Conservation (phyloP, 2,797 vertebrate genomes). For the Myoxocephalus aenaeus region DNA sequence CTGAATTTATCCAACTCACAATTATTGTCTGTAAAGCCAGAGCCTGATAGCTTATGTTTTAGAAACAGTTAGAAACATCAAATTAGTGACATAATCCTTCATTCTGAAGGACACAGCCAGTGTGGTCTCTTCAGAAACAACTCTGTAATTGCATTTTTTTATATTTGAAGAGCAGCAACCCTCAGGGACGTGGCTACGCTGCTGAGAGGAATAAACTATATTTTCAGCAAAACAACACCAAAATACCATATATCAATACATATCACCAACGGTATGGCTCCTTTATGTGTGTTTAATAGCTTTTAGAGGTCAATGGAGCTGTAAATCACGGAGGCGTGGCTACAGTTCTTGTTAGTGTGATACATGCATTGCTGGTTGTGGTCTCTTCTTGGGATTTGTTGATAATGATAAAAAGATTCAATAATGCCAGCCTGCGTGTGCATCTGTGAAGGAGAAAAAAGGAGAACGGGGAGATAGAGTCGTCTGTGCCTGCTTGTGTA, state of each 20-base stretch:
- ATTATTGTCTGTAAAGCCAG: background rate
- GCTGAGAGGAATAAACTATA: constrained; percentile 9
- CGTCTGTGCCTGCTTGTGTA: constrained; percentile 25
- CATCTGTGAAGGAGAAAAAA: constrained; percentile 15
- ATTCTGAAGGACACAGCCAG: background rate
- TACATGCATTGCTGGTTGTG: constrained; percentile 23
- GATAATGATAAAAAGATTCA: constrained; percentile 52
- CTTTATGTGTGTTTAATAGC: constrained; percentile 20
- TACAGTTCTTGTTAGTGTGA: constrained; percentile 2
- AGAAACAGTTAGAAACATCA: constrained; percentile 9
- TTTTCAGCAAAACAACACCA: constrained; percentile 5
- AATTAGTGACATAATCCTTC: constrained; percentile 3
- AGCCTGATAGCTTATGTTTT: background rate
- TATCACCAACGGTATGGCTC: background rate
- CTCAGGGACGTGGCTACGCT: background rate
- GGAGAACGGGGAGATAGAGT: background rate
- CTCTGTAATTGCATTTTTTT: background rate
- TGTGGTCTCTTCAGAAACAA: constrained; percentile 23
- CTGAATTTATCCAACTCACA: background rate
- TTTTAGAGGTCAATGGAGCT: background rate
- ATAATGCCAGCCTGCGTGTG: constrained; percentile 38
- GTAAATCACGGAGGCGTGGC: background rate
- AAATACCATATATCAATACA: background rate
- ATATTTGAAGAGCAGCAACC: background rate
- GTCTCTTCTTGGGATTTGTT: constrained; percentile 47